Evolutionary conservation across 2,113 vertebrate species (phyloP).

Genomic region (Apodemus speciosus): DNA sequence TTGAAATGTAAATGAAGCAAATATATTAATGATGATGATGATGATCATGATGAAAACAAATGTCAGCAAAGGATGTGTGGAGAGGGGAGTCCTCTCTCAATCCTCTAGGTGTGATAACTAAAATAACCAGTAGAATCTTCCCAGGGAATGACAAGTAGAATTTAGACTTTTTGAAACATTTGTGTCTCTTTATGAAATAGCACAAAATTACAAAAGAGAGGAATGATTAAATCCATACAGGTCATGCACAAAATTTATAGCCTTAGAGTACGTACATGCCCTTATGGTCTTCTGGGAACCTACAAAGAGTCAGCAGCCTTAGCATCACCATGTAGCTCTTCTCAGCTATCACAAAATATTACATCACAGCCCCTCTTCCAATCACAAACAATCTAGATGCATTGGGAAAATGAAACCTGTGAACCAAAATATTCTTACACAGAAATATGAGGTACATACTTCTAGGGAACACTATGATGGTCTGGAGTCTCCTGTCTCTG

Average conservation of each 20-base stretch:
- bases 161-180: not conserved
- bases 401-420: not conserved
- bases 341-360: not conserved
- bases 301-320: not conserved
- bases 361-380: not conserved
- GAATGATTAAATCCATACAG: not conserved
- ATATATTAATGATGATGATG: no score
- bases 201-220: not conserved
- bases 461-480: not conserved
- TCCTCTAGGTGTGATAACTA: not conserved
- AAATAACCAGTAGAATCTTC: not conserved
- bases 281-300: not conserved
- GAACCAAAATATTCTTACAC: not conserved
- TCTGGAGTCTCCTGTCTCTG: not conserved
- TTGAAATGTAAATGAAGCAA: no score
- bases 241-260: not conserved
- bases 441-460: no score
- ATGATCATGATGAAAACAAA: no score
- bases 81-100: not conserved
- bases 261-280: not conserved
- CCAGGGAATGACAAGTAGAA: not conserved
- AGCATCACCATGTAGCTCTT: not conserved
- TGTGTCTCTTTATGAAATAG: not conserved
- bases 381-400: not conserved
- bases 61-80: fast-evolving